phyloP scores from a whole-genome alignment of 2,797 vertebrate species.

The Oreortyx pictus region DNA sequence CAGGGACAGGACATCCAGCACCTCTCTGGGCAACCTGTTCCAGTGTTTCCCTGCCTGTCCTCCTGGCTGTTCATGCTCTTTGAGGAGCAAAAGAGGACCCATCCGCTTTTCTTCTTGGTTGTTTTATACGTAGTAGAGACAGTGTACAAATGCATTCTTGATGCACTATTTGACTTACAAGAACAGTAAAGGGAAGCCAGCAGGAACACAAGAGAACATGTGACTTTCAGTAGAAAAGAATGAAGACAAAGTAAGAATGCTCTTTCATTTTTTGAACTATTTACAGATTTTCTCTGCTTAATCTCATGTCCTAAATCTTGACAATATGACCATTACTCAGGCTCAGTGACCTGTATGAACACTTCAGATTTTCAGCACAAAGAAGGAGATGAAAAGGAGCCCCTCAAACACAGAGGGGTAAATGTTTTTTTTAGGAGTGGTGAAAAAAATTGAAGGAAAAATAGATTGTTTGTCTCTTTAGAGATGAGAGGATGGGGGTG shows the following conservation, averaged over 20 bases:
- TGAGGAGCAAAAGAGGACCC: too few species aligned
- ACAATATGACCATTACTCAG: constrained; percentile 18
- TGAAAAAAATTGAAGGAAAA: neutral
- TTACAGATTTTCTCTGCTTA: constrained; percentile 22
- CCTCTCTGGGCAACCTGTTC: too few species aligned
- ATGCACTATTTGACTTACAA: neutral
- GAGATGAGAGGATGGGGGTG: neutral
- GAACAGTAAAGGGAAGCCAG: neutral
- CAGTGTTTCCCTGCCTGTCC: too few species aligned
- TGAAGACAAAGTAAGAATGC: neutral
- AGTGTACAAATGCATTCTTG: neutral
- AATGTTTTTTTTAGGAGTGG: neutral
- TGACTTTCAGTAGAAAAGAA: neutral
- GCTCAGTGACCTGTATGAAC: neutral
- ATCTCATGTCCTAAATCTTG: constrained; percentile 19
- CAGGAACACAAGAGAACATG: neutral
- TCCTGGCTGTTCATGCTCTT: too few species aligned
- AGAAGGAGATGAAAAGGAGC: neutral
- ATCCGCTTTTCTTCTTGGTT: neutral
- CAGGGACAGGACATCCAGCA: too few species aligned
- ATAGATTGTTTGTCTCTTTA: neutral
- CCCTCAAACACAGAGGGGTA: neutral
- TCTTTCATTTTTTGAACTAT: neutral
- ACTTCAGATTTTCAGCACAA: neutral
- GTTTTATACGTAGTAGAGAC: neutral